Evolutionary conservation across 2,888 invertebrate genomes (phyloP).

Genomic region (Rhyacophila evoluta): DNA sequence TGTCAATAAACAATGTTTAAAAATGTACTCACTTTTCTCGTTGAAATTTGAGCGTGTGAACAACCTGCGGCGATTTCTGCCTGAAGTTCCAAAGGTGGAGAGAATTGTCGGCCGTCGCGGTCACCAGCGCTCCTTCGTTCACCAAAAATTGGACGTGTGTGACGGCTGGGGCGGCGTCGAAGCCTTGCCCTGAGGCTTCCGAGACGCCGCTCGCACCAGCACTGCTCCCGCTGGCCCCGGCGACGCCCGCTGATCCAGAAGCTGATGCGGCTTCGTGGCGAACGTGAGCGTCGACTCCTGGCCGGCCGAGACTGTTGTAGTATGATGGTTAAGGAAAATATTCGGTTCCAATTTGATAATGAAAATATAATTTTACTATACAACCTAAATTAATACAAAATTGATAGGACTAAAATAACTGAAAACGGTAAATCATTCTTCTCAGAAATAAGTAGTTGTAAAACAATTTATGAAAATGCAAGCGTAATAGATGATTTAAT

Average conservation of each 20-base stretch:
- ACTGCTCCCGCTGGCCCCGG: slow-evolving; percentile 60
- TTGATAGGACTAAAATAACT: no score
- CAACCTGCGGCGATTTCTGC: slow-evolving; percentile 93
- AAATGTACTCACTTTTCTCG: slow-evolving; percentile 82
- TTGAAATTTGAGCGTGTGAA: slow-evolving; percentile 97
- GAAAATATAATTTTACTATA: background rate
- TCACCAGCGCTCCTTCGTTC: slow-evolving; percentile 97
- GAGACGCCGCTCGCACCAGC: background rate
- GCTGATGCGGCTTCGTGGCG: slow-evolving; percentile 79
- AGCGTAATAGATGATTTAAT: no score
- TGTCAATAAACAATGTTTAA: background rate
- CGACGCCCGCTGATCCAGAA: slow-evolving; percentile 61
- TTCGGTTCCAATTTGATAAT: background rate
- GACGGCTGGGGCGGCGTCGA: slow-evolving; percentile 73
- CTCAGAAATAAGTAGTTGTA: no score
- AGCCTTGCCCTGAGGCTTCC: background rate
- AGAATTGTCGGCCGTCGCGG: slow-evolving; percentile 95
- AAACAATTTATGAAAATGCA: no score
- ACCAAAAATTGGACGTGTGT: slow-evolving; percentile 93
- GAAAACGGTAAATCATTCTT: no score
- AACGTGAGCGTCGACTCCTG: slow-evolving; percentile 96
- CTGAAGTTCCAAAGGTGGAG: slow-evolving; percentile 98
- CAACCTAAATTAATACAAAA: no score
- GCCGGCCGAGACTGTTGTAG: slow-evolving; percentile 86
- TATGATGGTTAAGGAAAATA: slow-evolving; percentile 49